Evolutionary conservation across 2,797 vertebrate genomes (phyloP).

Genomic region (Gallinago nigripennis): DNA sequence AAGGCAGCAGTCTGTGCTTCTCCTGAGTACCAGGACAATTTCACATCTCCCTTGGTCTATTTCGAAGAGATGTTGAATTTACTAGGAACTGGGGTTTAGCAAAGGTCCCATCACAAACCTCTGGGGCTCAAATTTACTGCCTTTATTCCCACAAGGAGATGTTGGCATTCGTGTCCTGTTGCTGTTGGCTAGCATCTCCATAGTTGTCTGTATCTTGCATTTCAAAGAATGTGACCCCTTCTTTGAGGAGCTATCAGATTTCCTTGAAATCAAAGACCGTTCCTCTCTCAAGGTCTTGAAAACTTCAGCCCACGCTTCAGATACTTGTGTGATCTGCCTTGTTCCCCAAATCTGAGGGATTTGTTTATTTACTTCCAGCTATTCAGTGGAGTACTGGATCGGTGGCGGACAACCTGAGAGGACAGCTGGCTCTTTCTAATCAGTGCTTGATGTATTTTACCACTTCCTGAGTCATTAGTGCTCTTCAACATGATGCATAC

Average conservation of each 20-base stretch:
- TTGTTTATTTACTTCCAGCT: constrained; percentile 12
- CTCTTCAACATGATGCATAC: not conserved
- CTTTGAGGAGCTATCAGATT: constrained; percentile 38
- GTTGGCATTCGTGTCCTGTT: constrained; percentile 27
- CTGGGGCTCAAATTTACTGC: constrained; percentile 15
- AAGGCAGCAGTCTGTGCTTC: not conserved
- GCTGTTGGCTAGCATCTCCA: constrained; percentile 16
- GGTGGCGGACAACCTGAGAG: not conserved
- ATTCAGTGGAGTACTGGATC: not conserved
- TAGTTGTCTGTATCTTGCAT: constrained; percentile 1
- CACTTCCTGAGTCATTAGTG: not conserved
- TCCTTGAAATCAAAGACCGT: constrained; percentile 39
- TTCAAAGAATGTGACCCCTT: constrained; percentile 43
- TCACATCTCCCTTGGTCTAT: not conserved
- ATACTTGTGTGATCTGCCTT: not conserved
- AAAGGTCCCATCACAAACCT: constrained; percentile 12
- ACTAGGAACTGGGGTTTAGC: not conserved
- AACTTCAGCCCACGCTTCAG: constrained; percentile 5
- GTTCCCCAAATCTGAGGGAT: not conserved
- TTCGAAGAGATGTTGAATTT: not conserved
- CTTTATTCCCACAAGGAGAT: not conserved
- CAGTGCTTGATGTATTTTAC: not conserved
- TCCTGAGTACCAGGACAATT: not conserved
- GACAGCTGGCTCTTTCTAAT: not conserved
- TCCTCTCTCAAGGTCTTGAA: constrained; percentile 28